Conservation (phyloP, 2,113 vertebrate genomes). For the Miniopterus natalensis region DNA sequence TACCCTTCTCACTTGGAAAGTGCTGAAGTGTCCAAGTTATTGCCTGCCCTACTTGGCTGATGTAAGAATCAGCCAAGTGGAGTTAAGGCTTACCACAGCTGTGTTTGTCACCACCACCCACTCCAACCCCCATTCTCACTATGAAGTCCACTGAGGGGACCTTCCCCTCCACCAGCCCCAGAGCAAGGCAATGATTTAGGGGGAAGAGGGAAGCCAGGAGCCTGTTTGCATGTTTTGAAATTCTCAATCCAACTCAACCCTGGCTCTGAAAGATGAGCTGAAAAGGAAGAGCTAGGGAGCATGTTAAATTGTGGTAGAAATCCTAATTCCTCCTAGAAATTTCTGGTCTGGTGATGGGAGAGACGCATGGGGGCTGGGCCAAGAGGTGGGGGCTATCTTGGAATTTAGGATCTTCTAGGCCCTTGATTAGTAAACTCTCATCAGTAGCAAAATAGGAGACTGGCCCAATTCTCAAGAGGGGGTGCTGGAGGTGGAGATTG, state of each 20-base stretch:
- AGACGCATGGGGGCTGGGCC: neutral
- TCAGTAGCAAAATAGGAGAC: slow-evolving; percentile 25
- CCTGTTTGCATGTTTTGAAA: neutral
- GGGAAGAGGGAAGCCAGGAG: neutral
- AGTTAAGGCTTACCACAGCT: neutral
- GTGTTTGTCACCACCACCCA: neutral
- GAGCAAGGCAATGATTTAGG: neutral
- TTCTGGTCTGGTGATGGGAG: neutral
- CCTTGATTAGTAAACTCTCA: slow-evolving; percentile 31
- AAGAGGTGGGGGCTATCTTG: neutral
- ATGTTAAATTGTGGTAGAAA: neutral
- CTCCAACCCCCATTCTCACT: neutral
- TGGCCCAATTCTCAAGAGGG: neutral
- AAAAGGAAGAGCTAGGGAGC: slow-evolving; percentile 6
- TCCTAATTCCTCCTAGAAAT: slow-evolving; percentile 40
- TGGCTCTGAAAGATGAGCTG: neutral
- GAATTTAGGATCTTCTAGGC: slow-evolving; percentile 18
- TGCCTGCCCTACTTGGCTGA: neutral
- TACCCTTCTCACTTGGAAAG: neutral
- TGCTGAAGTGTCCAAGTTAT: neutral
- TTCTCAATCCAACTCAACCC: slow-evolving; percentile 7
- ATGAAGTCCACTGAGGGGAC: neutral
- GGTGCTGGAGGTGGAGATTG: neutral
- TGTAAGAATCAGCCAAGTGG: neutral
- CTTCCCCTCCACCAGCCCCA: neutral